Evolutionary conservation across 2,113 vertebrate species (phyloP).

Genomic region (Menura novaehollandiae): DNA sequence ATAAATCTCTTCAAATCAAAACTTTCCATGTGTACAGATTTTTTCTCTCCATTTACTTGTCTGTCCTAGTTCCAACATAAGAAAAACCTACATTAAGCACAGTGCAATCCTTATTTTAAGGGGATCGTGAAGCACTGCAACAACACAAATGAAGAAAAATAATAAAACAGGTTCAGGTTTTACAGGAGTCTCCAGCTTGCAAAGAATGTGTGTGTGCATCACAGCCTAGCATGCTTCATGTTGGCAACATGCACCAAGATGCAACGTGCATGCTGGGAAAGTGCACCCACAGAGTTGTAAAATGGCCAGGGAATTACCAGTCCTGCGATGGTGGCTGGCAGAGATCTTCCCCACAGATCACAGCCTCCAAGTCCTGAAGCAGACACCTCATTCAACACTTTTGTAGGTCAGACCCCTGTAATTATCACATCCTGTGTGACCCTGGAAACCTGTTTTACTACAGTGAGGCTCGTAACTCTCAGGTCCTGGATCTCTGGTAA

Average conservation of each 20-base stretch:
- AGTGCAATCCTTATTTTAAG: not conserved
- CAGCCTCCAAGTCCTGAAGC: not conserved
- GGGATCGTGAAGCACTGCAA: rapidly evolving
- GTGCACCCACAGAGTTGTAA: too few relatives aligned
- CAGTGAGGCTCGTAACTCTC: not conserved
- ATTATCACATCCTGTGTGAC: not conserved
- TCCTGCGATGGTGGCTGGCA: too few relatives aligned
- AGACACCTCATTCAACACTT: not conserved
- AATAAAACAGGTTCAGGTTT: not conserved
- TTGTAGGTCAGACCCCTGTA: not conserved
- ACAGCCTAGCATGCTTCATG: rapidly evolving
- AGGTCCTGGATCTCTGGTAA: not conserved
- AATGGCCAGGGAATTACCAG: not conserved
- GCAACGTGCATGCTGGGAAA: not conserved
- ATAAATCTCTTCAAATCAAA: not conserved
- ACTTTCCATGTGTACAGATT: not conserved
- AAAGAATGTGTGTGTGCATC: not conserved
- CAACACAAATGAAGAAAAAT: not conserved
- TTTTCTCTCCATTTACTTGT: not conserved
- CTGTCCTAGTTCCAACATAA: not conserved
- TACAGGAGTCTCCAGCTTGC: not conserved
- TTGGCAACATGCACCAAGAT: not conserved
- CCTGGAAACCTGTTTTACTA: not conserved
- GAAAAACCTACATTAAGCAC: not conserved
- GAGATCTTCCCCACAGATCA: not conserved